Percentiles rank a stretch among this genome's conserved stretches.
phyloP scores from a whole-genome alignment of 37 sponge, comb jelly and placozoan genomes.

The Cladorhizidae sp. region DNA sequence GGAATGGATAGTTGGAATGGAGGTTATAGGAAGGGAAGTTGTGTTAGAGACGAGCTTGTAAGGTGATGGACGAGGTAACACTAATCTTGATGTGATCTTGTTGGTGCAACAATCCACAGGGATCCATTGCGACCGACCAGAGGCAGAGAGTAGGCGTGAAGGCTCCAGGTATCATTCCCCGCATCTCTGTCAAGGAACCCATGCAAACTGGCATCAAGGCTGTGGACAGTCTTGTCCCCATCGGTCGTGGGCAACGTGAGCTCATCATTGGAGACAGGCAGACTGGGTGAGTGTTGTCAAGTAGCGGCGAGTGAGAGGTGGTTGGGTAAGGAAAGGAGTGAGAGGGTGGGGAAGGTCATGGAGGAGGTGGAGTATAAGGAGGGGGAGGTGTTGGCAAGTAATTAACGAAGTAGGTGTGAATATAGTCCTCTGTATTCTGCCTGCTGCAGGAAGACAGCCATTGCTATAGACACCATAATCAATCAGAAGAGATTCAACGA shows the following conservation, averaged over 20 bases:
- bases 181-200: conserved; percentile 95
- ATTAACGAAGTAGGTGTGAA: too few species aligned
- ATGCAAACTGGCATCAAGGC: conserved; percentile 99
- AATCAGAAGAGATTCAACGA: conserved; percentile 97
- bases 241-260: conserved; percentile 98
- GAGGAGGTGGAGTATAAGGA: background rate
- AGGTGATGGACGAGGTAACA: too few species aligned
- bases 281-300: conserved; percentile 76
- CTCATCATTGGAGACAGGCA: conserved; percentile 99
- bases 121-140: conserved; percentile 69
- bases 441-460: conserved; percentile 88
- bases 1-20: background rate
- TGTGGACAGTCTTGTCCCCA: conserved; percentile 98
- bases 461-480: conserved; percentile 98
- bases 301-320: too few species aligned
- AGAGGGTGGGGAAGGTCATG: background rate
- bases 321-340: background rate
- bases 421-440: too few species aligned
- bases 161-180: conserved; percentile 98
- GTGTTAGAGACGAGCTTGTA: too few species aligned
- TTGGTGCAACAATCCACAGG: conserved; percentile 46
- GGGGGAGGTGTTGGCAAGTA: background rate
- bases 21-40: too few species aligned
- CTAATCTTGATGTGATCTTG: background rate
- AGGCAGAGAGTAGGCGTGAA: conserved; percentile 94